Conservation (phyloP, 2,113 vertebrate species). For the Coreoperca whiteheadi region DNA sequence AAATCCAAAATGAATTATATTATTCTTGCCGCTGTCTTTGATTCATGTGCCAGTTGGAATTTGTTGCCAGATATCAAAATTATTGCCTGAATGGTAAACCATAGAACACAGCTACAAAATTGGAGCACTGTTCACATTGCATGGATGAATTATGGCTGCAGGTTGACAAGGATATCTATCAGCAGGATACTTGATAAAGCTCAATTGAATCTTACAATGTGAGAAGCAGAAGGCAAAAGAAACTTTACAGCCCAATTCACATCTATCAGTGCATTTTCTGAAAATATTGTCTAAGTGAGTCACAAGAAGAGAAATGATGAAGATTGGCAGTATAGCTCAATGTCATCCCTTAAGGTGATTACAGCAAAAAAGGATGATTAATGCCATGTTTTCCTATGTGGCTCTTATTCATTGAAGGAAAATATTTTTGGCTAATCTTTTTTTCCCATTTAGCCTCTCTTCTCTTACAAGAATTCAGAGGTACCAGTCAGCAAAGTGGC, state of each 20-base stretch:
- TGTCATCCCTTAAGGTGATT: constrained; percentile 36
- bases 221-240: constrained; percentile 10
- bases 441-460: constrained; percentile 3
- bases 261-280: constrained; percentile 23
- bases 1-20: constrained; percentile 47
- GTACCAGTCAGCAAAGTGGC: constrained; percentile 61
- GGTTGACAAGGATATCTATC: constrained; percentile 57
- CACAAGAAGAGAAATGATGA: constrained; percentile 33
- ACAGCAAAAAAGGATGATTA: constrained; percentile 41
- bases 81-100: constrained; percentile 50
- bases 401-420: constrained; percentile 9
- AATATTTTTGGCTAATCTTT: constrained; percentile 24
- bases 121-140: constrained; percentile 37
- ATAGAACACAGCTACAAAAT: constrained; percentile 29
- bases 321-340: constrained; percentile 41
- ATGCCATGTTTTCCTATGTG: constrained; percentile 17
- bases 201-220: constrained; percentile 19
- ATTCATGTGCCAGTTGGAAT: constrained; percentile 56
- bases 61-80: constrained; percentile 64
- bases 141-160: constrained; percentile 55
- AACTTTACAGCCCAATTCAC: constrained; percentile 36
- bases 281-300: constrained; percentile 21
- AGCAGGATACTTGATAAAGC: constrained; percentile 57
- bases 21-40: constrained; percentile 41
- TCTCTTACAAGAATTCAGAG: constrained; percentile 54